Evolutionary conservation across 2,797 vertebrate genomes (phyloP), one percentile per base, ranked within the genome.

Genomic region (Myotis vivesi): DNA sequence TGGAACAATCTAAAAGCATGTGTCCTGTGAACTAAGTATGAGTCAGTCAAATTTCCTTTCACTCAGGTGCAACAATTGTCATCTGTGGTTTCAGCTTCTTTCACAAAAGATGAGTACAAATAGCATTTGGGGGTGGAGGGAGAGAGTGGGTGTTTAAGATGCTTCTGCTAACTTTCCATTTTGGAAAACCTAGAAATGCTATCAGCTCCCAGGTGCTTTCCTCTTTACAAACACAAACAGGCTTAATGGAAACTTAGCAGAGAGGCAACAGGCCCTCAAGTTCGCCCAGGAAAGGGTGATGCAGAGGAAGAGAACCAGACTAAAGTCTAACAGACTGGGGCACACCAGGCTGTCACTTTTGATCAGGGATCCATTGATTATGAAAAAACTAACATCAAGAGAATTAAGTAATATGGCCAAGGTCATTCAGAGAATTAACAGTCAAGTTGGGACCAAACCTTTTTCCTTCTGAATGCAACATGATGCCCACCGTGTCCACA

Each of bases 361-460:
- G 19, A 79, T 59, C 57, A 88, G 53, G 25, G 30, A 55, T 46
- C 25, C 49, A 49, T 0, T 87, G 49, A 80, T 30, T 36, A 25
- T 28, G 49, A 46, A 91, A 51, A 87, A 94, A 94, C 62, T 72
- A 93, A 89, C 64, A 79, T 36, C 25, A 51, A 76, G 30, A 87
- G 46, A 66, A 85, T 77, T 77, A 69, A 77, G 38, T 76, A 93
- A 87, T 41, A 76, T 7, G 11, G 46, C 15, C 64, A 81, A 72
- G 46, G 23, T 57, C 62, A 75, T 79, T 91, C 36, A 66, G 46
- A 91, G 28, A 91, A 51, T 55, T 69, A 94, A 92, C 0, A 46
- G 33, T 89, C 5, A 53, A 90, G 62, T 7, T 90, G 55, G n/a
- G n/a, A 75, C 57, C 64, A 96, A 94, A 91, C n/a, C n/a, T 23